These are phyloP conservation scores for Tethya wilhelma DNA, from an alignment of 37 sponge, comb jelly and placozoan genomes.

Conservation along the genomic window DNA sequence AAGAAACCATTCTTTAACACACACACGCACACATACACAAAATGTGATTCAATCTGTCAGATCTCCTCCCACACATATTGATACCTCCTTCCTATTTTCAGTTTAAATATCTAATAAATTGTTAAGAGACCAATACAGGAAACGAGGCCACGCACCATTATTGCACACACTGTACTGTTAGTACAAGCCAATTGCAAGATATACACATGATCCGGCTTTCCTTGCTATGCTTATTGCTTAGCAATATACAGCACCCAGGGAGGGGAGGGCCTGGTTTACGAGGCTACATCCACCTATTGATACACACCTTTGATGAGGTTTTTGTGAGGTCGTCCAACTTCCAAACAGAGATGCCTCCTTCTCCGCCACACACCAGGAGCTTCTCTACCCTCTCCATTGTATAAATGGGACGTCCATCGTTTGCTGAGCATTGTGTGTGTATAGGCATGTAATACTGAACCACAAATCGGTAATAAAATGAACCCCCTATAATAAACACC, in stretches of 20 bases:
- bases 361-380: conserved; percentile 62
- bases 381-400: conserved; percentile 22
- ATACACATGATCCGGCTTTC: neutral
- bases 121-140: no score
- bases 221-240: neutral
- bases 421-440: conserved; percentile 41
- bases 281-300: neutral
- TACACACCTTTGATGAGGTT: conserved; percentile 7
- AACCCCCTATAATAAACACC: neutral
- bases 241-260: neutral
- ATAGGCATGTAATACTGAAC: neutral
- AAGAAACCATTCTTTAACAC: no score
- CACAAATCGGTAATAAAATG: neutral
- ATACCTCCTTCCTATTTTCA: no score
- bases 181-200: no score
- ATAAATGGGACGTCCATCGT: conserved; percentile 43
- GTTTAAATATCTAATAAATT: no score
- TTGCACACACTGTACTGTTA: no score
- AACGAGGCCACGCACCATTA: no score
- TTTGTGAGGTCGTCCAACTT: conserved; percentile 45
- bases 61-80: no score
- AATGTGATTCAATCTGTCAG: no score
- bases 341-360: conserved; percentile 46
- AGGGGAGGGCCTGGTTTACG: neutral
- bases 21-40: no score